phyloP scores from a whole-genome alignment of 2,797 vertebrate species.

The Poeciliopsis turneri region DNA sequence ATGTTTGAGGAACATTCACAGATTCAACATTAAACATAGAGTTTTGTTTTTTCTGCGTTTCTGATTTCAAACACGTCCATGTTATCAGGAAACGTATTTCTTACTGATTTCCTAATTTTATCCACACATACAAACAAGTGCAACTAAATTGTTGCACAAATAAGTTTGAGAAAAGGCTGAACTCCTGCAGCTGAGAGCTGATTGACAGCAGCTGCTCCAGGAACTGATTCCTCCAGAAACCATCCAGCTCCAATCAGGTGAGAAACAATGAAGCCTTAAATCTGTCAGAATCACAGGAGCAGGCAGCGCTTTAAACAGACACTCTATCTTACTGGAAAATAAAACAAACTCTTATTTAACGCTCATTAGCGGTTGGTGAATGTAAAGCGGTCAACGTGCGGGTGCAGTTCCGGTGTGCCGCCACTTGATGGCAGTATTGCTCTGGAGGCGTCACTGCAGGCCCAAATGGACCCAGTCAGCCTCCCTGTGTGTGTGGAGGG shows the following conservation, averaged over 20 bases:
- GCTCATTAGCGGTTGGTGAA: no score
- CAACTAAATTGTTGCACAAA: background rate
- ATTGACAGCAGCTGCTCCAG: background rate
- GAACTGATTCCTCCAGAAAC: background rate
- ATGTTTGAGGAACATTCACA: background rate
- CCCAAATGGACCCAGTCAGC: constrained; percentile 41
- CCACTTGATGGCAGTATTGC: constrained; percentile 71
- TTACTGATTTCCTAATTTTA: background rate
- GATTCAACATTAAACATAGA: background rate
- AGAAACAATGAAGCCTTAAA: background rate
- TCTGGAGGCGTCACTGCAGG: background rate
- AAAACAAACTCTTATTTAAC: no score
- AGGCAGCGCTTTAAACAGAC: background rate
- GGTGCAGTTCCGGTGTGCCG: background rate
- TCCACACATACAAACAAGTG: background rate
- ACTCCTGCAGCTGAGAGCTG: background rate
- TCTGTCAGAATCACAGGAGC: background rate
- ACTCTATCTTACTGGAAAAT: background rate
- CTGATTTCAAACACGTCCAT: background rate
- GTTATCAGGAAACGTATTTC: background rate
- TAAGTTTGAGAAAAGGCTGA: background rate
- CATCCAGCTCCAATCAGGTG: background rate
- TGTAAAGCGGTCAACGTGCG: background rate
- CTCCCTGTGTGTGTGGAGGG: constrained; percentile 53
- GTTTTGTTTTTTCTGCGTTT: background rate